Evolutionary conservation across 2,888 invertebrate species (phyloP).

Genomic region (Gymnosoma rotundatum): DNA sequence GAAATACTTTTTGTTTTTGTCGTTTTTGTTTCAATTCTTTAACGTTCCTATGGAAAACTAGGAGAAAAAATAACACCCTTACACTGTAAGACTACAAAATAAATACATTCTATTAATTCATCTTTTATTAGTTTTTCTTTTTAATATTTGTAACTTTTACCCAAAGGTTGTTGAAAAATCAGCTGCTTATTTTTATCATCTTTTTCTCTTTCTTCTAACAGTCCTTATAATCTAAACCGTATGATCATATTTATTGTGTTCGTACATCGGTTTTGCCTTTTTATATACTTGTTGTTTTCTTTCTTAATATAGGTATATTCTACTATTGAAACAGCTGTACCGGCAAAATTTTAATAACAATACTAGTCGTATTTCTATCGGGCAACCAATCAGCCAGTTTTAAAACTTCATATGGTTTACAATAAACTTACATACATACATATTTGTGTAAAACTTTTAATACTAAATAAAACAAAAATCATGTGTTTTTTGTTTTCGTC

Average conservation of each 20-base stretch:
- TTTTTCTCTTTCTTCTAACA: conserved; percentile 41
- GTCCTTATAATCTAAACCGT: conserved; percentile 31
- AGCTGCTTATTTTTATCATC: conserved; percentile 52
- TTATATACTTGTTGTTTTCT: conserved; percentile 3
- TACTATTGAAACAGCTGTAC: conserved; percentile 66
- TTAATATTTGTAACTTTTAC: background rate
- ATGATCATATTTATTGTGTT: conserved; percentile 42
- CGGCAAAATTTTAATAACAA: conserved; percentile 58
- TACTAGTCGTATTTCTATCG: conserved; percentile 42
- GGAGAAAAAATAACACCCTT: conserved; percentile 30
- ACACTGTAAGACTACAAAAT: conserved; percentile 19
- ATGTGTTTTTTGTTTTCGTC: too few relatives aligned
- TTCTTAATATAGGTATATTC: conserved; percentile 4
- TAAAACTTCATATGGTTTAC: background rate
- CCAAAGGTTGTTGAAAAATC: conserved; percentile 21
- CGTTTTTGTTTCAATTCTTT: conserved; percentile 65
- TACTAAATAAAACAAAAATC: too few relatives aligned
- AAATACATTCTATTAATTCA: conserved; percentile 17
- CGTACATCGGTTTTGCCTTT: conserved; percentile 7
- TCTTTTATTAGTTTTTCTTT: background rate
- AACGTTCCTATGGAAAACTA: conserved; percentile 42
- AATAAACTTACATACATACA: background rate
- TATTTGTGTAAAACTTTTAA: too few relatives aligned
- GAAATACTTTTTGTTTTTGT: conserved; percentile 67
- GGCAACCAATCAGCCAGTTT: conserved; percentile 29